Evolutionary conservation across 2,113 vertebrate species (phyloP).

Genomic region (Nipponia nippon): DNA sequence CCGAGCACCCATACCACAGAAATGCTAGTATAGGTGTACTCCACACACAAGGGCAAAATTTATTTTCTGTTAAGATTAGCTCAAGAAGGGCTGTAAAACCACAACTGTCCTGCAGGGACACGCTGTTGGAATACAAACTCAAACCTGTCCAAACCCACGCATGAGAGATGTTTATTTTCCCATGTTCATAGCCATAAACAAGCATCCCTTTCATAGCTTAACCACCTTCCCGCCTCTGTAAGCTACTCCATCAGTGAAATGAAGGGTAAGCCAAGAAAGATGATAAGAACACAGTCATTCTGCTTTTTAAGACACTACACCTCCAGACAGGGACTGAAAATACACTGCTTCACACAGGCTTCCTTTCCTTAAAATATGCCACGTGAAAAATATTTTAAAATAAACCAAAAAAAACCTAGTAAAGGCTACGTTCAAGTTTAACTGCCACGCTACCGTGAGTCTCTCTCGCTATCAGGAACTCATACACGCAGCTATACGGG

Average conservation of each 20-base stretch:
- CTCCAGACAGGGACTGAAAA: background rate
- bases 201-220: background rate
- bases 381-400: background rate
- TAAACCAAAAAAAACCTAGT: background rate
- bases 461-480: fast-evolving
- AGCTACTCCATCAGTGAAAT: background rate
- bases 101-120: background rate
- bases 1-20: background rate
- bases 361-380: background rate
- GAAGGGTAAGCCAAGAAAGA: background rate
- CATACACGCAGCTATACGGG: fast-evolving
- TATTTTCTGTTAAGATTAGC: background rate
- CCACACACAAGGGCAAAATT: background rate
- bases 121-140: background rate
- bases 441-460: background rate
- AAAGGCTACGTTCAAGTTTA: background rate
- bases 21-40: background rate
- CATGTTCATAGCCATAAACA: background rate
- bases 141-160: background rate
- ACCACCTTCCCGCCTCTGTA: background rate
- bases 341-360: background rate
- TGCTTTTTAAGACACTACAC: background rate
- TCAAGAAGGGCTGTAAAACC: background rate
- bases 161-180: background rate
- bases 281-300: background rate